Evolutionary conservation across 2,113 vertebrate species (phyloP), one percentile per base, ranked within the genome.

Genomic region (Laterallus jamaicensis): DNA sequence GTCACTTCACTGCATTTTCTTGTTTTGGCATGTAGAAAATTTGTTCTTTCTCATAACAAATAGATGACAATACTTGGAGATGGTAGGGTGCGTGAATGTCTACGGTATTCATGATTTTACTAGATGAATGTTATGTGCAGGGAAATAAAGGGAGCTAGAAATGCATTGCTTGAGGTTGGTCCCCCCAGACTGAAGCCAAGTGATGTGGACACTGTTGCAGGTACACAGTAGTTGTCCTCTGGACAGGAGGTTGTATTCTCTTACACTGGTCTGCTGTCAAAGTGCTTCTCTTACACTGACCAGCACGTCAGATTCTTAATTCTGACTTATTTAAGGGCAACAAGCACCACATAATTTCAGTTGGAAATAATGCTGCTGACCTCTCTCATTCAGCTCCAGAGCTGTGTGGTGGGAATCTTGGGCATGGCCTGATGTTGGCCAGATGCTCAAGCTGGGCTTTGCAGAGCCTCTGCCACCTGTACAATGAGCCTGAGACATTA

Each of bases 361-460:
- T n/a, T n/a, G 39, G 21, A 88, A 83, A 32, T 62, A 56, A 73
- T 52, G 37, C 54, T 12, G 9, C 22, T n/a, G 50, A 29, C 21
- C 44, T 66, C 18, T n/a, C 49, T 69, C 2, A 1, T 59, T 59
- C 32, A 64, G 37, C 25, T 29, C 0, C 0, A 40, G 31, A 64
- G 4, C 49, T 42, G 31, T 0, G 0, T 21, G 32, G 39, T 76
- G 40, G 52, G 17, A 47, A 80, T 32, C 40, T 62, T 0, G 0
- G 40, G 20, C 31, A 49, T 10, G 26, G 49, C 31, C 55, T 74
- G 21, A 25, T 0, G 0, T 11, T 25, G n/a, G 17, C 20, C 37
- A 59, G 18, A 25, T 16, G 40, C 79, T 56, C 32, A 11, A 39
- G 7, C 10, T 59, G 39, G 35, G 14, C 50, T 70, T 55, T n/a